Evolutionary conservation across 2,797 vertebrate species (phyloP), one percentile per base, ranked within the genome.

Genomic region (Tragopan temminckii): DNA sequence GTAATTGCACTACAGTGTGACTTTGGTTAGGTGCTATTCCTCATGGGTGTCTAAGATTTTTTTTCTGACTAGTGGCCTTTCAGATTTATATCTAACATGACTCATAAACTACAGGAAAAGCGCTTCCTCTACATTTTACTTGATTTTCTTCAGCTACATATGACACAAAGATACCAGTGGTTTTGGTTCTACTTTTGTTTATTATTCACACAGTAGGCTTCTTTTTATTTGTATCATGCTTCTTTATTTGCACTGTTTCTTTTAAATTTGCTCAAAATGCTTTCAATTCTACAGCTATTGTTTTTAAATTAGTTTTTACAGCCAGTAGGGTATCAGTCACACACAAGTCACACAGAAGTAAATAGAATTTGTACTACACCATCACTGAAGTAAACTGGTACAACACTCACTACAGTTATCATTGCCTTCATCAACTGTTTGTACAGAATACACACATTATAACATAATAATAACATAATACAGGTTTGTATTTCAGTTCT

Each of bases 181-280:
- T 76, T 94, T 93, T 75, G 50, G 68, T 80, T 8, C 59, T 80
- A 25, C 48, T 90, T 53, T 57, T 88, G 15, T 48, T 87, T 89
- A 29, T 74, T 70, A 64, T 62, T 91, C 42, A 78, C 24, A 35
- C 20, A 0, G 0, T 42, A 91, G 20, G 2, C 55, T 83, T 89
- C 40, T 84, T 90, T 83, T 90, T 64, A 57, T 81, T 96, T 85
- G 68, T 61, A 86, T 16, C 45, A 80, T 90, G 46, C 31, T 82
- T 57, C 89, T 96, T 90, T 93, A 89, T 85, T 97, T 69, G 62
- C 71, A 79, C 13, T 64, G 20, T 11, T 91, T 31, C 79, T 95
- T 95, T 72, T 95, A 93, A 95, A 97, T 97, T 93, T 95, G 43
- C 72, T 86, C 94, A 82, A 93, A 92, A 79, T 80, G 33, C 29